Evolutionary conservation across 2,113 vertebrate genomes (phyloP).

Genomic region (Zapornia atra): DNA sequence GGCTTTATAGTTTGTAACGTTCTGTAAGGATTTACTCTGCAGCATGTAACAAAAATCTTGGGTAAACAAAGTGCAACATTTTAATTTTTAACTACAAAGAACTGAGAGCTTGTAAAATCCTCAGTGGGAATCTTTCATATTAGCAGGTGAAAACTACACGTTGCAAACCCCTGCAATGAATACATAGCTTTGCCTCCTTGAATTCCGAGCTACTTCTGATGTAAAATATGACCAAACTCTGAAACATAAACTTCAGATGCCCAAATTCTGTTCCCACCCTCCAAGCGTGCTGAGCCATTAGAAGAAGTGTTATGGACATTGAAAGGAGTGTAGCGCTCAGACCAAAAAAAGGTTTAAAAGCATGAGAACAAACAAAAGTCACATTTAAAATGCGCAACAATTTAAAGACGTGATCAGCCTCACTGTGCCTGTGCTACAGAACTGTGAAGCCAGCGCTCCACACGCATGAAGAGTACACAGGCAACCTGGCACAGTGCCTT

Average conservation of each 20-base stretch:
- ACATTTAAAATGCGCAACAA: background rate
- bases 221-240: background rate
- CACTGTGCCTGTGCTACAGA: background rate
- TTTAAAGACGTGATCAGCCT: background rate
- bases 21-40: background rate
- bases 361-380: background rate
- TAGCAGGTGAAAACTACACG: background rate
- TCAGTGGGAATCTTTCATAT: background rate
- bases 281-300: background rate
- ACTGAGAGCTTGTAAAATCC: background rate
- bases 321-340: background rate
- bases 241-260: background rate
- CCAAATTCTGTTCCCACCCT: background rate
- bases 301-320: background rate
- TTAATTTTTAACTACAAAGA: background rate
- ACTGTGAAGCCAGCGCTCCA: background rate
- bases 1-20: background rate
- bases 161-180: background rate
- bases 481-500: background rate
- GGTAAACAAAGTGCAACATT: background rate
- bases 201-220: background rate
- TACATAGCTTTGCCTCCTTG: background rate
- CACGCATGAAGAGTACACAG: background rate
- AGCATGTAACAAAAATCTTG: background rate
- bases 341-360: background rate